Evolutionary conservation across 2,888 invertebrate species (phyloP), one percentile per base, ranked within the genome.

Genomic region (Drosophila lacicola): DNA sequence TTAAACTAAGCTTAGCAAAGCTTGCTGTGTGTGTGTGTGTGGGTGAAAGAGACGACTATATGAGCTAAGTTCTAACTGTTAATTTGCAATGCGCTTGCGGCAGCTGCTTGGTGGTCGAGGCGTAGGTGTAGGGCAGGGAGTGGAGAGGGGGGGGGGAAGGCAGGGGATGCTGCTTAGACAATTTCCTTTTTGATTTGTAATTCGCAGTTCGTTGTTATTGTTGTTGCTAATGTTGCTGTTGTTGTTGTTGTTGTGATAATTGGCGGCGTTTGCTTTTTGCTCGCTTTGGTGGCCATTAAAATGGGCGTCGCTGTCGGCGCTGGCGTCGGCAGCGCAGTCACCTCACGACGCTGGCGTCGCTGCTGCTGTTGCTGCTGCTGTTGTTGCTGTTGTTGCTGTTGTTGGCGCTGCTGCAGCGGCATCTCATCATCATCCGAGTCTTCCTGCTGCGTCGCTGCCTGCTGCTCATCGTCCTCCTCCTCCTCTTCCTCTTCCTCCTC

Each of bases 121-220:
- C 17, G 29, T 17, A 11, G 29, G 42, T 11, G 25, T 6, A 0
- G 33, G 19, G 21, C 17, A 17, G 17, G 17, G 17, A 17, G 17
- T 1, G 17, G 17, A 17, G 36, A 10, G 13, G 14, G 33, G 14
- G 45, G 39, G 14, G 51, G 3, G 8, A 3, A 25, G 11, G 11
- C 14, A 10, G 25, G 45, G 21, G 11, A 4, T 36, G 45, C 50
- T 71, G 61, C 67, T 80, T 90, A 90, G 76, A 76, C 80, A 70
- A 90, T 76, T 78, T 91, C 91, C 75, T 88, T 87, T 81, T 91
- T 91, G 82, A 91, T 90, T 87, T 88, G 82, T 86, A 91, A 74
- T 74, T 91, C 91, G 83, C 89, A 83, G 82, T 91, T 91, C 87
- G 90, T 90, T 89, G 90, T 84, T 72, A 80, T 39, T 60, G 63